Evolutionary conservation across 2,797 vertebrate species (phyloP), one percentile per base, ranked within the genome.

Genomic region (Chrosomus eos): DNA sequence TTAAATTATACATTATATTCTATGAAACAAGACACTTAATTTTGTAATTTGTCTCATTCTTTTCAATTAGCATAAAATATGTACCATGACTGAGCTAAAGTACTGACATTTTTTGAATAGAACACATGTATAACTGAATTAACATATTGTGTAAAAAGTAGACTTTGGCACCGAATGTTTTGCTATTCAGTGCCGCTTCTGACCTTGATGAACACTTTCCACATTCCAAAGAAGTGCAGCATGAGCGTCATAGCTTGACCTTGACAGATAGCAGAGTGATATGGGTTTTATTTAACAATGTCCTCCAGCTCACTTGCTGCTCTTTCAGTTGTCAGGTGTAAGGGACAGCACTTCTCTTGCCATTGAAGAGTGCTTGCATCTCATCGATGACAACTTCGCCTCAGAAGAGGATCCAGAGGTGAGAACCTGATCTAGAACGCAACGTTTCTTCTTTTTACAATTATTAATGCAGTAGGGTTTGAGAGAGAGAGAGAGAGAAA

Each of bases 311-410:
- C 36, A 77, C 33, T 84, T 6, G 11, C 45, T 85, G 5, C 36
- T 68, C 55, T 82, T 51, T 82, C 91, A 96, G 94, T 93, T 94
- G 88, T 91, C 90, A 26, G 93, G 91, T 87, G 90, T 90, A 14
- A 93, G 92, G 89, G 92, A 94, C 84, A 93, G 97, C 93, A 93
- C 92, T 8, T 94, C 96, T 5, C 89, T 93, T 91, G 97, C 96
- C 87, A 91, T 97, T 87, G 95, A 96, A 90, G 96, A 97, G 90
- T 97, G 95, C 92, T 93, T 97, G 92, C 95, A 94, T 91, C 92
- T 98, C 91, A 93, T 97, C 90, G 95, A 97, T 89, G 95, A 95
- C 88, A 94, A 93, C 81, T 97, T 97, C 86, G 94, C 95, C 33
- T 94, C 95, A 23, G 91, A 94, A 90, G 94, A 96, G 45, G 93